Conservation (phyloP, 1,140 invertebrate genomes). For the Tetraneura akinire region DNA sequence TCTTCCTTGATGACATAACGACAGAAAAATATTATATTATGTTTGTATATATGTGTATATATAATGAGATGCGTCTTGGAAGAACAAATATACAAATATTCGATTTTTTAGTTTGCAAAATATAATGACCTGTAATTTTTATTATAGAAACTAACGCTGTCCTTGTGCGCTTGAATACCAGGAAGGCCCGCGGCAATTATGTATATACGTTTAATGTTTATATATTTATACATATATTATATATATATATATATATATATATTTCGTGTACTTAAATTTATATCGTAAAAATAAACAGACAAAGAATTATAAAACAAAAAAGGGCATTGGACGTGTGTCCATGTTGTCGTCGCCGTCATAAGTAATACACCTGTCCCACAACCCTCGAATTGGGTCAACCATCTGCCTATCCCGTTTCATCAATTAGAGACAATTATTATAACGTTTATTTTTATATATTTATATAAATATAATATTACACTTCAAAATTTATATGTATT, state of each 20-base stretch:
- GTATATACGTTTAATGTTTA: no score
- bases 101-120: conserved; percentile 19
- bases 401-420: conserved; percentile 29
- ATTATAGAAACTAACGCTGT: conserved; percentile 5
- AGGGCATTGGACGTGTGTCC: not conserved
- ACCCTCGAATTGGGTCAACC: conserved; percentile 30
- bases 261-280: not conserved
- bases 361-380: conserved; percentile 25
- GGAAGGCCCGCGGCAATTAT: conserved; percentile 41
- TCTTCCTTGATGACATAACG: conserved; percentile 41
- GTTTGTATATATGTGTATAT: no score
- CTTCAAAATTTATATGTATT: no score
- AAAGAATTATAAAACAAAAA: not conserved
- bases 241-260: no score
- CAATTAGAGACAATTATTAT: conserved; percentile 17
- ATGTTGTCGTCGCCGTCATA: not conserved
- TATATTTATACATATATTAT: not conserved
- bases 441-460: not conserved
- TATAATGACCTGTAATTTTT: conserved; percentile 39
- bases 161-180: conserved; percentile 43
- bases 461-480: no score
- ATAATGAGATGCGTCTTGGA: not conserved
- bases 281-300: not conserved
- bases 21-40: conserved; percentile 18
- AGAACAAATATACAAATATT: not conserved